These are phyloP conservation scores for Temnothorax curvispinosus DNA, from an alignment of 1,140 invertebrate species.

Conservation along the genomic window DNA sequence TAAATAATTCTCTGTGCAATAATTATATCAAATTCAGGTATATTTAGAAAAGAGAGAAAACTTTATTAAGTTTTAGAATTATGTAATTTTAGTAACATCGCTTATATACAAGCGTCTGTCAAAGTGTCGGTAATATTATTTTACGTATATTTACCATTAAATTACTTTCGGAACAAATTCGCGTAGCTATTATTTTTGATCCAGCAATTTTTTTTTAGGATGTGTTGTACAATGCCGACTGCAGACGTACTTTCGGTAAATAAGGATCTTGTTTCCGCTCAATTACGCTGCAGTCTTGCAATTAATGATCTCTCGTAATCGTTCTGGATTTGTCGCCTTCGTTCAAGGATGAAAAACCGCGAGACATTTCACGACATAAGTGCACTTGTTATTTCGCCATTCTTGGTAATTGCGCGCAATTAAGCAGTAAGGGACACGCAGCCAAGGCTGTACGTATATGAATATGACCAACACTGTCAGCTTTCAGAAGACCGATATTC, in stretches of 20 bases:
- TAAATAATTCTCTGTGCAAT: neutral
- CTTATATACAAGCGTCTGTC: neutral
- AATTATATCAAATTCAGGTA: neutral
- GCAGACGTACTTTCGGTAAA: neutral
- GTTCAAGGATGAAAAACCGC: constrained; percentile 55
- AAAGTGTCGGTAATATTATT: neutral
- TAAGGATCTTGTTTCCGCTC: constrained; percentile 40
- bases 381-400: constrained; percentile 61
- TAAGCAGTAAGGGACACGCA: constrained; percentile 24
- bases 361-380: constrained; percentile 48
- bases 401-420: constrained; percentile 58
- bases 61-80: neutral
- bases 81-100: neutral
- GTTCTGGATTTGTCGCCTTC: constrained; percentile 48
- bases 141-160: too few relatives aligned
- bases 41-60: neutral
- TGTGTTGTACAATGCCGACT: neutral
- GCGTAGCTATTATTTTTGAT: neutral
- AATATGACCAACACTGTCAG: neutral
- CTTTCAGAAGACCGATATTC: neutral
- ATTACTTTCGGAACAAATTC: neutral
- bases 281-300: constrained; percentile 41
- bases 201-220: neutral
- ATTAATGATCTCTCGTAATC: constrained; percentile 59
- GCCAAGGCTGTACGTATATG: neutral